Evolutionary conservation across 92 coral and sea anemone genomes (phyloP).

Genomic region (Anthopleura xanthogrammica): DNA sequence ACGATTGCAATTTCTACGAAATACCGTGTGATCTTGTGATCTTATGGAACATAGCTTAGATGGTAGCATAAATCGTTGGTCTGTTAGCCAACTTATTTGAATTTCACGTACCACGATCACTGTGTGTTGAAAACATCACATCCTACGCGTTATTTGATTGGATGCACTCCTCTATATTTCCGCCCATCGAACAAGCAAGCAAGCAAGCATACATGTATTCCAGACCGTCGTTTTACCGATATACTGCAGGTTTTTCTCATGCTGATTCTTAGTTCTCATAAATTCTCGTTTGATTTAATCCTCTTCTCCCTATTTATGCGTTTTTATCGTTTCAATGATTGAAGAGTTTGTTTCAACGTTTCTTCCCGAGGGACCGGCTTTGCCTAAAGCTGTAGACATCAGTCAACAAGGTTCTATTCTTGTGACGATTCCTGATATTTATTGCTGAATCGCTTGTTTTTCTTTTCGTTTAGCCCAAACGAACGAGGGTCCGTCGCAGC

Average conservation of each 20-base stretch:
- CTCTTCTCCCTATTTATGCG: background rate
- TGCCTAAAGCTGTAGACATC: background rate
- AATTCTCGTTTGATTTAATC: background rate
- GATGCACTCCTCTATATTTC: background rate
- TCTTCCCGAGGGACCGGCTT: background rate
- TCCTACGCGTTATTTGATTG: conserved; percentile 8
- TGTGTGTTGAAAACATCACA: background rate
- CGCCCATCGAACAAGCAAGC: conserved; percentile 7
- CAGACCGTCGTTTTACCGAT: background rate
- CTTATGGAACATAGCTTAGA: background rate
- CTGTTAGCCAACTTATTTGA: background rate
- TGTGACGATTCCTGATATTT: background rate
- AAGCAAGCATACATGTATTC: conserved; percentile 7
- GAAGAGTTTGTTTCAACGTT: background rate
- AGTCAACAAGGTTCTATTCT: background rate
- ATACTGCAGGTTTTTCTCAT: background rate
- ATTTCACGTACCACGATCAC: conserved; percentile 18
- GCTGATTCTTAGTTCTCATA: background rate
- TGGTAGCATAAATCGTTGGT: background rate
- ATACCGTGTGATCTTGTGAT: background rate
- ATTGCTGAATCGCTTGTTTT: background rate
- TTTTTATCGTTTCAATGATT: background rate
- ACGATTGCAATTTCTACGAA: background rate
- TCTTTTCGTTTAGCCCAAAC: conserved; percentile 20
- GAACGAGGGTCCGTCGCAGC: conserved; percentile 10